Conservation (phyloP, 2,113 vertebrate species). For the Mus musculus region DNA sequence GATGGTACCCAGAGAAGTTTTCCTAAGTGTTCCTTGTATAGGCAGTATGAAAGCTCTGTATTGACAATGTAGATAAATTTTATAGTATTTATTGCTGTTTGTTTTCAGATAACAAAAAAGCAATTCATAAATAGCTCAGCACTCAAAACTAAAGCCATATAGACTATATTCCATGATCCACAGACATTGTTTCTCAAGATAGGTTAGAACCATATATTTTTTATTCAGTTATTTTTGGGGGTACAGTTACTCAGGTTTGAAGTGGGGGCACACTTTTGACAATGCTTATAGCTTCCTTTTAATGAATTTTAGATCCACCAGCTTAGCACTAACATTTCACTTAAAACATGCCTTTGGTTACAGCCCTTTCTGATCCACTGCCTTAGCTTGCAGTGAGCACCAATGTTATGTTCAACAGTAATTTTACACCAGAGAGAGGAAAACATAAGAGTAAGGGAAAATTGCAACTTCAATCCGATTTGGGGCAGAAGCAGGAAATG, state of each 20-base stretch:
- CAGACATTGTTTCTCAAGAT: background rate
- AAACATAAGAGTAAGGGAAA: background rate
- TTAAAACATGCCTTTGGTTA: background rate
- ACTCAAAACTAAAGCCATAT: background rate
- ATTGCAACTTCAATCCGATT: background rate
- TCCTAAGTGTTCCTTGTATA: background rate
- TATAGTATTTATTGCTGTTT: background rate
- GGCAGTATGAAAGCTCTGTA: constrained; percentile 33
- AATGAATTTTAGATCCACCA: background rate
- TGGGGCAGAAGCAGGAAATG: background rate
- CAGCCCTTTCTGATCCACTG: constrained; percentile 11
- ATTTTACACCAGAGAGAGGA: background rate
- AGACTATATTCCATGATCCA: background rate
- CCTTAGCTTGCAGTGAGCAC: background rate
- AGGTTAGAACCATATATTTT: background rate
- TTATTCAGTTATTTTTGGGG: background rate
- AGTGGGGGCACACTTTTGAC: background rate
- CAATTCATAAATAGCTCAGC: background rate
- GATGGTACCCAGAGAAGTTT: background rate
- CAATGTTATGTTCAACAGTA: background rate
- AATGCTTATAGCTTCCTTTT: background rate
- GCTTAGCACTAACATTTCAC: constrained; percentile 18
- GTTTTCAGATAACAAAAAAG: constrained; percentile 1
- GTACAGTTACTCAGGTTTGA: background rate
- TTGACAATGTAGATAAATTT: background rate